Conservation (phyloP, 2,113 vertebrate genomes). For the Oenanthe melanoleuca region DNA sequence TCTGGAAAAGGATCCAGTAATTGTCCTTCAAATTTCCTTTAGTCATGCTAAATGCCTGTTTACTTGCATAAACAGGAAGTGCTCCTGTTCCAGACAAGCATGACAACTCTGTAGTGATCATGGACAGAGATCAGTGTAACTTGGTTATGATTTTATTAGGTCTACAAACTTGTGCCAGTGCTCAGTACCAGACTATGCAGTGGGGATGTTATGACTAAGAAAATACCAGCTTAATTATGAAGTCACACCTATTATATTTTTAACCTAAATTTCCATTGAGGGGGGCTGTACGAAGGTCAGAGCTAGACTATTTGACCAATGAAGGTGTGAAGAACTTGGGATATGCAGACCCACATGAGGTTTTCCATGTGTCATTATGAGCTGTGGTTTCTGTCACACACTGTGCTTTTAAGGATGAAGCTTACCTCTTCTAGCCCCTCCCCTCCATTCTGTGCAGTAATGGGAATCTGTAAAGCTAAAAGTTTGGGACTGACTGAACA, state of each 20-base stretch:
- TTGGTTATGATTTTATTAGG: neutral
- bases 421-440: neutral
- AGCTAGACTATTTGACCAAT: neutral
- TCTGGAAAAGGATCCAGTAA: conserved; percentile 51
- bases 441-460: neutral
- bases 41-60: conserved; percentile 31
- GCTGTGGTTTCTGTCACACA: neutral
- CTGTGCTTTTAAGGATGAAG: neutral
- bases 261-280: neutral
- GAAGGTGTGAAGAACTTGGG: neutral
- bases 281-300: neutral
- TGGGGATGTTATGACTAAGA: neutral
- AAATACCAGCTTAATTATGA: neutral
- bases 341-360: neutral
- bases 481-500: neutral
- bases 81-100: neutral
- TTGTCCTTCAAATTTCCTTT: conserved; percentile 39
- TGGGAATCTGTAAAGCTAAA: neutral
- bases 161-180: neutral
- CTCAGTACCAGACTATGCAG: neutral
- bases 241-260: neutral
- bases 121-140: neutral
- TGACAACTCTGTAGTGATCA: neutral
- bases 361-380: neutral
- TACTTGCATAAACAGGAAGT: conserved; percentile 13